Percentiles rank a stretch among this genome's conserved stretches.
These are phyloP conservation scores for Priocnemis perturbator DNA, from an alignment of 2,888 invertebrate genomes.

Conservation along the genomic window DNA sequence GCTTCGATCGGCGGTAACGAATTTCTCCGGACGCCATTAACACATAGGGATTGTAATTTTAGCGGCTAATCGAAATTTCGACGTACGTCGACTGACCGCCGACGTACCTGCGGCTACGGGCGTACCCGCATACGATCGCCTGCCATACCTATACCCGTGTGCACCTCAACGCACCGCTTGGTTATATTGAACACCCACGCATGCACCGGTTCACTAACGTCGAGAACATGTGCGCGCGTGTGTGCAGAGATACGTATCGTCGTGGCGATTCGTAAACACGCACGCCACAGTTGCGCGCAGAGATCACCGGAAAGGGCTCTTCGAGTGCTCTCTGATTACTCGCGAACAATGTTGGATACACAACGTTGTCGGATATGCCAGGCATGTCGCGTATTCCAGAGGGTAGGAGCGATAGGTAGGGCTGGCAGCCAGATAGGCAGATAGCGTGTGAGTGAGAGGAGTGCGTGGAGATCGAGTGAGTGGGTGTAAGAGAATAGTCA, in stretches of 20 bases:
- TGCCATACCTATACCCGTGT: background rate
- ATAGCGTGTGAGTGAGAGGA: slow-evolving; percentile 3
- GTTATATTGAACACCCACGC: background rate
- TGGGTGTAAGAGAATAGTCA: background rate
- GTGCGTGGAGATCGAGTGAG: background rate
- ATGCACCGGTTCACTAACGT: no score
- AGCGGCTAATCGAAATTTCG: slow-evolving; percentile 15
- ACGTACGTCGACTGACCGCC: background rate
- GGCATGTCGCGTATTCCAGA: slow-evolving; percentile 17
- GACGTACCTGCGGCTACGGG: slow-evolving; percentile 7
- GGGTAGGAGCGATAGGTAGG: background rate
- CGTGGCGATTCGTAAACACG: slow-evolving; percentile 6
- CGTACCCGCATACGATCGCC: background rate
- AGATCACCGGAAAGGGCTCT: slow-evolving; percentile 11
- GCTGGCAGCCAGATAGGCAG: slow-evolving; percentile 2
- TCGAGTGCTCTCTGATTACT: slow-evolving; percentile 8
- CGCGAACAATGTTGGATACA: slow-evolving; percentile 4
- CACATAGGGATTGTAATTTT: slow-evolving; percentile 13
- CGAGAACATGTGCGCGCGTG: no score
- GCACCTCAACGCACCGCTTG: background rate
- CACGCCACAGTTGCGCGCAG: slow-evolving; percentile 3
- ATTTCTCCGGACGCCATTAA: slow-evolving; percentile 6
- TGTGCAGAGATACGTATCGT: background rate
- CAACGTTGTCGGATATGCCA: slow-evolving; percentile 11
- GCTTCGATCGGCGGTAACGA: slow-evolving; percentile 3